phyloP scores from a whole-genome alignment of 1,140 invertebrate genomes.

The Prorops nasuta region DNA sequence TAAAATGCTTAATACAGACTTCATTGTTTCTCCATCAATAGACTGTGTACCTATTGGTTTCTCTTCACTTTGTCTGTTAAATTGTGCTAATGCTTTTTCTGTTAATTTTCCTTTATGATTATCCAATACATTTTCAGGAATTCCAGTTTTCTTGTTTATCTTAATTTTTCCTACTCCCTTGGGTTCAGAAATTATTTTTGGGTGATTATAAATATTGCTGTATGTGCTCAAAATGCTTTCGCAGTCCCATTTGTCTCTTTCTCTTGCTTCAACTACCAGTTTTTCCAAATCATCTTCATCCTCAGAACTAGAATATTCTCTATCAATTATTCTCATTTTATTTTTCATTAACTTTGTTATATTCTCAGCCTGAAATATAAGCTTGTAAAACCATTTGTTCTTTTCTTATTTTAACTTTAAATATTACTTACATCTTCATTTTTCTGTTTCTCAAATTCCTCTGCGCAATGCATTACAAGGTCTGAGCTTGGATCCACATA shows the following conservation, averaged over 20 bases:
- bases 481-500: slow-evolving; percentile 67
- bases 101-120: slow-evolving; percentile 63
- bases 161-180: slow-evolving; percentile 66
- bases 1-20: slow-evolving; percentile 68
- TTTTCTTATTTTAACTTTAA: neutral
- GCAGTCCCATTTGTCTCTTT: slow-evolving; percentile 85
- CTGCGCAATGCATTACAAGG: slow-evolving; percentile 60
- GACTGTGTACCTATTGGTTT: slow-evolving; percentile 46
- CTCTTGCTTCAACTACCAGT: slow-evolving; percentile 60
- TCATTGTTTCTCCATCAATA: slow-evolving; percentile 65
- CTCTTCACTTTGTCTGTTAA: slow-evolving; percentile 59
- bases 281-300: slow-evolving; percentile 63
- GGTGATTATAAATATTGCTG: slow-evolving; percentile 88
- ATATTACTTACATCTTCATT: slow-evolving; percentile 36
- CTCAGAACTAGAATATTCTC: slow-evolving; percentile 44
- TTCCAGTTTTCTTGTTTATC: slow-evolving; percentile 70
- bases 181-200: slow-evolving; percentile 80
- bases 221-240: slow-evolving; percentile 88
- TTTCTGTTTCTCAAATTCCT: slow-evolving; percentile 60
- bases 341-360: slow-evolving; percentile 40
- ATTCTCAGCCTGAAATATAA: slow-evolving; percentile 33
- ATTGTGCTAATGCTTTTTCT: slow-evolving; percentile 65
- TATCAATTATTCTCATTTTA: slow-evolving; percentile 35
- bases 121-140: slow-evolving; percentile 67
- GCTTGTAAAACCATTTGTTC: neutral